A percentile compares a stretch with the other conserved stretches of the same genome.
Conservation (phyloP, 2,797 vertebrate species). For the Triplophysa bombifrons region DNA sequence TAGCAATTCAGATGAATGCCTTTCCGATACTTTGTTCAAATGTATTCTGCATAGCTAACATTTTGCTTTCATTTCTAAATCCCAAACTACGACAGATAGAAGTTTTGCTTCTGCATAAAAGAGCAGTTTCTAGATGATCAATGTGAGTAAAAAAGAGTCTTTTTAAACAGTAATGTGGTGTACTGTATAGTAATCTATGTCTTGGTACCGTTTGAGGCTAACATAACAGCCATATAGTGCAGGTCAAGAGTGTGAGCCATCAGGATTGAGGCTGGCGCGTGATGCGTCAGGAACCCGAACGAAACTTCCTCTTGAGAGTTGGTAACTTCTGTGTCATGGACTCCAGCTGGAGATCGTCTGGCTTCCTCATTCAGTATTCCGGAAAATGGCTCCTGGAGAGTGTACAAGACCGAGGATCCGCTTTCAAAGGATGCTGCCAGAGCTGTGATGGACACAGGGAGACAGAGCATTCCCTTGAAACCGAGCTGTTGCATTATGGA, state of each 20-base stretch:
- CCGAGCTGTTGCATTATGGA: slow-evolving; percentile 17
- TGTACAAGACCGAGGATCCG: slow-evolving; percentile 78
- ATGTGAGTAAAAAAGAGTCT: background rate
- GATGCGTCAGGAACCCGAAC: slow-evolving; percentile 78
- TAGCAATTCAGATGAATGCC: background rate
- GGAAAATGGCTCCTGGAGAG: slow-evolving; percentile 83
- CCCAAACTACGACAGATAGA: no score
- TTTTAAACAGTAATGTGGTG: background rate
- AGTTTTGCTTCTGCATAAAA: no score
- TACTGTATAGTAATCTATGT: slow-evolving; percentile 3
- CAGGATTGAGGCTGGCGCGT: slow-evolving; percentile 79
- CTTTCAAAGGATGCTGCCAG: slow-evolving; percentile 84
- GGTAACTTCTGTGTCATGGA: slow-evolving; percentile 69
- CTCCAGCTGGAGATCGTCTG: slow-evolving; percentile 67
- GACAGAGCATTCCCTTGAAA: slow-evolving; percentile 33
- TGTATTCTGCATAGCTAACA: background rate
- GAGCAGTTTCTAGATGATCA: no score
- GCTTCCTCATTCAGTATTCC: slow-evolving; percentile 77
- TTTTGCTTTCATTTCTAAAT: background rate
- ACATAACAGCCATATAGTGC: slow-evolving; percentile 79
- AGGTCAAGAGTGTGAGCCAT: slow-evolving; percentile 76
- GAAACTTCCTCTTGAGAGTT: slow-evolving; percentile 78
- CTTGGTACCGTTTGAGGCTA: slow-evolving; percentile 79
- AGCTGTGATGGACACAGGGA: slow-evolving; percentile 71
- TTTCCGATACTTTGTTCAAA: background rate